Evolutionary conservation across 2,797 vertebrate species (phyloP).

Genomic region (Coregonus sp.): DNA sequence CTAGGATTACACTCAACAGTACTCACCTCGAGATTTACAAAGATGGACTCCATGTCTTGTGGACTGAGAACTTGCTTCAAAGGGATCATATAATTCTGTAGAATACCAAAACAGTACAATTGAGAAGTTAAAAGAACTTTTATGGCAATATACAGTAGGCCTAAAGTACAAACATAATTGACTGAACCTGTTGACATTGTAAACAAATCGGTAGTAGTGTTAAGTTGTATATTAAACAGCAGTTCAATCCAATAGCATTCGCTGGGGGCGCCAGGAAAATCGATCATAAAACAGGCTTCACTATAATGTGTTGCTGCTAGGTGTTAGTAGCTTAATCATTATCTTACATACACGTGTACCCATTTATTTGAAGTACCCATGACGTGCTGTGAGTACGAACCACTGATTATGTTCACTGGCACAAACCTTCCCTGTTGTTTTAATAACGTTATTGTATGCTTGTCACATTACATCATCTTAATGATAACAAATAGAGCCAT

Average conservation of each 20-base stretch:
- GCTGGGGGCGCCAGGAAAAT: slow-evolving; percentile 12
- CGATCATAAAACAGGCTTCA: slow-evolving; percentile 23
- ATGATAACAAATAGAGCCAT: slow-evolving; percentile 69
- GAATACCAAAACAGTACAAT: slow-evolving; percentile 13
- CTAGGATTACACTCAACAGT: background rate
- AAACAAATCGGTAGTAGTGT: background rate
- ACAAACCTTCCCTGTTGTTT: slow-evolving; percentile 22
- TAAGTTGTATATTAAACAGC: slow-evolving; percentile 17
- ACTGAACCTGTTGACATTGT: background rate
- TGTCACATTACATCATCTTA: slow-evolving; percentile 67
- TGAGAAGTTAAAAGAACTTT: background rate
- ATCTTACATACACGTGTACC: background rate
- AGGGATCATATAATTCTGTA: slow-evolving; percentile 94
- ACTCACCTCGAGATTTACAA: slow-evolving; percentile 95
- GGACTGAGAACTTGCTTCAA: slow-evolving; percentile 87
- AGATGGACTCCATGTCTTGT: slow-evolving; percentile 90
- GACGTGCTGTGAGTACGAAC: slow-evolving; percentile 22
- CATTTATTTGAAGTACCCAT: slow-evolving; percentile 17
- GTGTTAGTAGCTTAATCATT: background rate
- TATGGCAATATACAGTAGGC: background rate
- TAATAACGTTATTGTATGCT: slow-evolving; percentile 40
- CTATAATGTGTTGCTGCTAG: slow-evolving; percentile 13
- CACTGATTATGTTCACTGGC: slow-evolving; percentile 8
- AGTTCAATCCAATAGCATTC: slow-evolving; percentile 5
- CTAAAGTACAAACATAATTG: background rate